phyloP scores from a whole-genome alignment of 37 sponge, comb jelly and placozoan species.

The Theonella swinhoei region DNA sequence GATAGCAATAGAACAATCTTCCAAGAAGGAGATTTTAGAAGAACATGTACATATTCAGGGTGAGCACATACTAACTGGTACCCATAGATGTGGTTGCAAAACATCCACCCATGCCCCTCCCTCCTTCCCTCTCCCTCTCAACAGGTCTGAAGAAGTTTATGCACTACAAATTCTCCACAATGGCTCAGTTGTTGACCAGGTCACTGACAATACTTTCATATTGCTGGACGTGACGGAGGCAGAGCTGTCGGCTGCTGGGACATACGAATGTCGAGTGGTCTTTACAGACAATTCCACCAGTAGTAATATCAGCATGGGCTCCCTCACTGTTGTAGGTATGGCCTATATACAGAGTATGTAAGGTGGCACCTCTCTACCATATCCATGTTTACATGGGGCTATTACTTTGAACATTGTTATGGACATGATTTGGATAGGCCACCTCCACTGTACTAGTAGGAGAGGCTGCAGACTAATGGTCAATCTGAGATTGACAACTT shows the following conservation, averaged over 20 bases:
- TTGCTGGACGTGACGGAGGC: neutral
- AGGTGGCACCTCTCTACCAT: no score
- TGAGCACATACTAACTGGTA: neutral
- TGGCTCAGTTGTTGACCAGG: neutral
- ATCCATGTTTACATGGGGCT: no score
- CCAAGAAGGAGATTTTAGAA: neutral
- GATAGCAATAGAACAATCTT: neutral
- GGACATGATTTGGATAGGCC: no score
- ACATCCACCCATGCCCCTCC: neutral
- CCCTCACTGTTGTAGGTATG: neutral
- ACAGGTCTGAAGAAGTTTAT: neutral
- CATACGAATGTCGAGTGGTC: neutral
- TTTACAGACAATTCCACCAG: neutral
- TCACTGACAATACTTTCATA: neutral
- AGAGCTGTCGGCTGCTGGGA: neutral
- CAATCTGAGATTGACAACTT: no score
- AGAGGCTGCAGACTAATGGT: no score
- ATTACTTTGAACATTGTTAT: no score
- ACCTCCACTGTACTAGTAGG: no score
- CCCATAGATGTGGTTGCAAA: neutral
- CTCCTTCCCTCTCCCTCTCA: neutral
- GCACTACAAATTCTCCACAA: neutral
- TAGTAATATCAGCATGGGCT: neutral
- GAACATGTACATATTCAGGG: neutral
- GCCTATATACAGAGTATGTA: no score